Evolutionary conservation across 2,797 vertebrate species (phyloP).

Genomic region (Falco berigora): DNA sequence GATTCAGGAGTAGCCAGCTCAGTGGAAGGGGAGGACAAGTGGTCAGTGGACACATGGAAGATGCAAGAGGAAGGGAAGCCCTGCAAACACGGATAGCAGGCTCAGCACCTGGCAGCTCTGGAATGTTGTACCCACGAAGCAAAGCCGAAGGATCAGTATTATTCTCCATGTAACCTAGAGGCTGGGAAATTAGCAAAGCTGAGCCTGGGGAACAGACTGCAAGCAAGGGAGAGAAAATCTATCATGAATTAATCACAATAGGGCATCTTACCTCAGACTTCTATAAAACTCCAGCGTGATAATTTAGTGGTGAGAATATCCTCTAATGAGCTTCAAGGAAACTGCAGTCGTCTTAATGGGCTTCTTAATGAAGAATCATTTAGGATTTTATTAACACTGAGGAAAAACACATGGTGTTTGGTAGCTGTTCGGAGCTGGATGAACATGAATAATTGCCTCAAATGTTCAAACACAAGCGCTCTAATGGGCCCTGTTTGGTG

Average conservation of each 20-base stretch:
- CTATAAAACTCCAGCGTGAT: slow-evolving; percentile 56
- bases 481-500: slow-evolving; percentile 30
- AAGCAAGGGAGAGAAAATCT: slow-evolving; percentile 2
- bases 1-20: neutral
- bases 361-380: slow-evolving; percentile 77
- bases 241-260: slow-evolving; percentile 62
- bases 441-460: slow-evolving; percentile 59
- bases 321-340: slow-evolving; percentile 72
- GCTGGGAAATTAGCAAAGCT: neutral
- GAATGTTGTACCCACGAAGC: neutral
- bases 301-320: slow-evolving; percentile 69
- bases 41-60: neutral
- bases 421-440: slow-evolving; percentile 44
- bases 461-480: slow-evolving; percentile 30
- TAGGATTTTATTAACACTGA: slow-evolving; percentile 74
- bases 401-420: slow-evolving; percentile 67
- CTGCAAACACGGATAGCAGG: neutral
- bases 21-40: neutral
- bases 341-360: slow-evolving; percentile 72
- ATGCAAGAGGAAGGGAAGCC: neutral
- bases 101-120: neutral
- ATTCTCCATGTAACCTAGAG: neutral
- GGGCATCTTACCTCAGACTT: slow-evolving; percentile 46
- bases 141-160: neutral
- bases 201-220: neutral